Percentiles rank a stretch among this genome's conserved stretches.
Conservation (phyloP, 2,113 vertebrate species). For the Brachyhypopomus occidentalis region DNA sequence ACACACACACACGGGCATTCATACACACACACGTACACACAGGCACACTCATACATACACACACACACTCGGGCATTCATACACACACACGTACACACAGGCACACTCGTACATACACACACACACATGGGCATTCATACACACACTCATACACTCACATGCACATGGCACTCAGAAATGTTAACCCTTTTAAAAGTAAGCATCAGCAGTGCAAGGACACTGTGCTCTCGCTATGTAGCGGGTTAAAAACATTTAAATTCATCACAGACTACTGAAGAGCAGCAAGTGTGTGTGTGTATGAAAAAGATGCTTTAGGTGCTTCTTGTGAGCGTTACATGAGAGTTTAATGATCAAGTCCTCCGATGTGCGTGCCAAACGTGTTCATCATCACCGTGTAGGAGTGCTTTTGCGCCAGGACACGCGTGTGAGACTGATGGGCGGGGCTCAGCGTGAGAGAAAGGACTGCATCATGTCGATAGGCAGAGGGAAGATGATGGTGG, state of each 20-base stretch:
- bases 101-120: neutral
- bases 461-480: slow-evolving; percentile 85
- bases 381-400: neutral
- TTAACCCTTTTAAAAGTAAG: neutral
- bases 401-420: slow-evolving; percentile 20
- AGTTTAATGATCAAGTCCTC: neutral
- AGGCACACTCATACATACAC: neutral
- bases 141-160: neutral
- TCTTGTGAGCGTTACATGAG: neutral
- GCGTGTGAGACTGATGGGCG: slow-evolving; percentile 74
- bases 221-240: neutral
- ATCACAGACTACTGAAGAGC: slow-evolving; percentile 4
- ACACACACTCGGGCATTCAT: neutral
- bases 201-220: neutral
- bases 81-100: neutral
- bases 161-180: neutral
- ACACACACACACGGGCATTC: neutral
- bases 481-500: slow-evolving; percentile 91
- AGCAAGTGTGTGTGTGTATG: neutral
- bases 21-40: neutral
- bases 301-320: slow-evolving; percentile 7
- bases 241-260: neutral
- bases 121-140: neutral
- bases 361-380: neutral
- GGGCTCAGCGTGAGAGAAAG: slow-evolving; percentile 67